Evolutionary conservation across 2,797 vertebrate genomes (phyloP), one percentile per base, ranked within the genome.

Genomic region (Scyliorhinus canicula): DNA sequence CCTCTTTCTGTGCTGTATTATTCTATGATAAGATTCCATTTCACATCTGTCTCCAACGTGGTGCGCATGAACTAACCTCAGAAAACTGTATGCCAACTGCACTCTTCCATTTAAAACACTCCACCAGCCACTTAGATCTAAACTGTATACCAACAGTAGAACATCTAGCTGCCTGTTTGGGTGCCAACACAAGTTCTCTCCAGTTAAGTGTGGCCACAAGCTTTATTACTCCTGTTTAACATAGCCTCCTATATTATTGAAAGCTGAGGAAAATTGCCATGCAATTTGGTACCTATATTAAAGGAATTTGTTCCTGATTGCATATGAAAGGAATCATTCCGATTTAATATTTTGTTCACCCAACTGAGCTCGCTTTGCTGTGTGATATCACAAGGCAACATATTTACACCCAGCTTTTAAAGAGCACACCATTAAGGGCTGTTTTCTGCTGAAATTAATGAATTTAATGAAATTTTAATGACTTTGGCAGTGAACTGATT

Each of bases 401-500:
- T 71, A 94, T 94, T 94, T 94, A 94, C 74, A 55, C 31, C 65
- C 47, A 35, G 47, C 93, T 55, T 94, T 94, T 94, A 74, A 93
- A 74, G 93, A 94, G 31, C 93, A 6, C 40, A 24, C 40, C 44
- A 74, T 94, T 94, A 74, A 16, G 31, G 31, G 52, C 47, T 35
- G 67, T 94, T 74, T 74, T 74, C 93, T 74, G 71, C 44, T 26
- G 19, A 94, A 94, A 94, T 74, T 94, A 94, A 94, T 94, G 67
- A 74, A 74, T 74, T 52, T 94, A 94, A 94, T 94, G 93, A 74
- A 94, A 94, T 94, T 74, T 94, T 94, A 94, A 94, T 74, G 93
- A 94, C 93, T 94, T 67, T 94, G 67, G 93, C 67, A 94, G 50
- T 71, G 67, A 74, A 52, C 31, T 94, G 93, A 94, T 35, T 74